Evolutionary conservation across 2,888 invertebrate genomes (phyloP), one percentile per base, ranked within the genome.

Genomic region (Mesoligia furuncula): DNA sequence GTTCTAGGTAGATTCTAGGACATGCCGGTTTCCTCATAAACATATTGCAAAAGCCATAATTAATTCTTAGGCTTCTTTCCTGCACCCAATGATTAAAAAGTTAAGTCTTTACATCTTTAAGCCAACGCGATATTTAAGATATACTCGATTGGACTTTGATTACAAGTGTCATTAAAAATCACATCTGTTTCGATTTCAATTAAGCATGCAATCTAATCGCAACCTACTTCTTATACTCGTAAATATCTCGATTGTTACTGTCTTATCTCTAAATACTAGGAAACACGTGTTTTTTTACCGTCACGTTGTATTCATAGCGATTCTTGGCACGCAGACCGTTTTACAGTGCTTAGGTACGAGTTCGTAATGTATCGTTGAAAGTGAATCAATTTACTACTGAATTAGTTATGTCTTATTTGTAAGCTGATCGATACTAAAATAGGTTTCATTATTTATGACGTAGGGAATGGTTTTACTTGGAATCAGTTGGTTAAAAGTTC

Each of bases 181-280:
- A 75, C 75, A 79, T 61, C 54, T 69, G 20, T 59, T 66, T 59
- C 69, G 31, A 71, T 73, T 85, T 62, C 27, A 74, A 85, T 81
- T 51, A 75, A 69, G 71, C 61, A 51, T 42, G 11, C 48, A 66
- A 84, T 84, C 79, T 84, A 85, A 82, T 84, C 73, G 67, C 70
- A 82, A 45, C 27, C 73, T 71, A 71, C 74, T 77, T 71, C 67
- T 71, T 59, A 42, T 61, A n/a, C n/a, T n/a, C n/a, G n/a, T n/a
- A 70, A 31, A 62, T 69, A 76, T 82, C 77, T 77, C 79, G 42
- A 82, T 79, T 73, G 85, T 84, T 81, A 20, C 62, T 24, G 71
- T 72, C 51, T 81, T 84, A 84, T 84, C 84, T 75, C 24, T 65
- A 73, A 85, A 80, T 85, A 73, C 85, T 79, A 67, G 59, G 45